Evolutionary conservation across 1,140 invertebrate genomes (phyloP), one percentile per base, ranked within the genome.

Genomic region (Meteorus sp.): DNA sequence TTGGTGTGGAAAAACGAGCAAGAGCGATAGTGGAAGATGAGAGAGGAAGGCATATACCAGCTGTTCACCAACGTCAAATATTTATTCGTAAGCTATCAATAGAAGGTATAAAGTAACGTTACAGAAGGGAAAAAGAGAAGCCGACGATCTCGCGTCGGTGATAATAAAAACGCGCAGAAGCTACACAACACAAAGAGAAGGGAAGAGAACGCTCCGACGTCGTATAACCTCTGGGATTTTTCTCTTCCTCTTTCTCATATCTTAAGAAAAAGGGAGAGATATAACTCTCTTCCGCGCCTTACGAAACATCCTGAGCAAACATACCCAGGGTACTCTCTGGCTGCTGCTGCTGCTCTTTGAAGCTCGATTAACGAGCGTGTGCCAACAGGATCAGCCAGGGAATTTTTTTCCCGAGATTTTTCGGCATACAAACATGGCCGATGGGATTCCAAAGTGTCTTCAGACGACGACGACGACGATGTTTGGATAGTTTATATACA

Each of bases 281-380:
- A n/a, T n/a, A n/a, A n/a, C n/a, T n/a, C n/a, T 39, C 48, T 29
- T 52, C 35, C 56, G 47, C 52, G 25, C 11, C 44, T n/a, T 25
- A 3, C 11, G 8, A 13, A 47, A 47, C 3, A 47, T 47, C 44
- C 44, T 47, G 44, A 47, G 44, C 23, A 47, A 47, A 47, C 44
- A 47, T n/a, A n/a, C n/a, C n/a, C n/a, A n/a, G n/a, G n/a, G n/a
- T n/a, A n/a, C n/a, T n/a, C n/a, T n/a, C 8, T 20, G n/a, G 7
- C 19, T 13, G n/a, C 6, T 25, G 9, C 22, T 19, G 23, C 6
- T 27, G 23, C 22, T 47, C 41, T 47, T 47, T 47, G 44, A 47
- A 23, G 44, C 44, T 47, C 44, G 44, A 47, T 47, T 47, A 47
- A 47, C 44, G 44, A 47, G 22, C 44, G 44, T 47, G 44, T 47